Evolutionary conservation across 2,113 vertebrate species (phyloP).

Genomic region (Siphamia tubifer): DNA sequence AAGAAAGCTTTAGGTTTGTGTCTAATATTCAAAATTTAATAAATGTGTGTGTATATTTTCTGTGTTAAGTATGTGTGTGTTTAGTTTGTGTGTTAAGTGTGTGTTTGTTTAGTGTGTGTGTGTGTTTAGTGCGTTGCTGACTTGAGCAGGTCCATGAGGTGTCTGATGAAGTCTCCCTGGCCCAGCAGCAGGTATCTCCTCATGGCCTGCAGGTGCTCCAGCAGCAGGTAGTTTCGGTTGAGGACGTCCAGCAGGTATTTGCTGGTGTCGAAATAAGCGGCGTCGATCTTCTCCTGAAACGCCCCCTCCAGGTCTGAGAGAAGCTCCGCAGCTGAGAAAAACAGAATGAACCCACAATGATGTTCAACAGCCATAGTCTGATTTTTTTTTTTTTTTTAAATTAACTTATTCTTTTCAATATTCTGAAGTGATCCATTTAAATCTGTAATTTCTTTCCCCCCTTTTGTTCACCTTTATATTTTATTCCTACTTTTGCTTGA

Average conservation of each 20-base stretch:
- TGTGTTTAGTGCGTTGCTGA: constrained; percentile 77
- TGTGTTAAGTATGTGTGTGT: too few species aligned
- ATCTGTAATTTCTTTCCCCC: too few species aligned
- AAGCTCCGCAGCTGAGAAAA: constrained; percentile 84
- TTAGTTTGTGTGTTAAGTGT: too few species aligned
- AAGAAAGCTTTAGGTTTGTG: not conserved
- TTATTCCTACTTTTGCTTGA: too few species aligned
- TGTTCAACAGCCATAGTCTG: too few species aligned
- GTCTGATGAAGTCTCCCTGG: constrained; percentile 97
- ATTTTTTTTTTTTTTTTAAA: too few species aligned
- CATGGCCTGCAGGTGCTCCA: constrained; percentile 97
- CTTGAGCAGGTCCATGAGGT: constrained; percentile 99
- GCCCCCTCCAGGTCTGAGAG: constrained; percentile 95
- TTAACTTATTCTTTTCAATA: too few species aligned
- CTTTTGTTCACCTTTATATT: too few species aligned
- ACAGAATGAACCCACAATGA: not conserved
- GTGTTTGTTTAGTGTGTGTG: too few species aligned
- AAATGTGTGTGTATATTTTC: too few species aligned
- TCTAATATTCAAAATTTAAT: too few species aligned
- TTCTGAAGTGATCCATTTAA: too few species aligned
- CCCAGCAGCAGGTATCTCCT: constrained; percentile 95
- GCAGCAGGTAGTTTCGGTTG: constrained; percentile 91
- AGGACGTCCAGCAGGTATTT: constrained; percentile 94
- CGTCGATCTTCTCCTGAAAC: constrained; percentile 95
- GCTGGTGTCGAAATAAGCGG: constrained; percentile 96